A percentile compares a stretch with the other conserved stretches of the same genome.
phyloP scores from a whole-genome alignment of 2,797 vertebrate species.

The Acanthiza pusilla region DNA sequence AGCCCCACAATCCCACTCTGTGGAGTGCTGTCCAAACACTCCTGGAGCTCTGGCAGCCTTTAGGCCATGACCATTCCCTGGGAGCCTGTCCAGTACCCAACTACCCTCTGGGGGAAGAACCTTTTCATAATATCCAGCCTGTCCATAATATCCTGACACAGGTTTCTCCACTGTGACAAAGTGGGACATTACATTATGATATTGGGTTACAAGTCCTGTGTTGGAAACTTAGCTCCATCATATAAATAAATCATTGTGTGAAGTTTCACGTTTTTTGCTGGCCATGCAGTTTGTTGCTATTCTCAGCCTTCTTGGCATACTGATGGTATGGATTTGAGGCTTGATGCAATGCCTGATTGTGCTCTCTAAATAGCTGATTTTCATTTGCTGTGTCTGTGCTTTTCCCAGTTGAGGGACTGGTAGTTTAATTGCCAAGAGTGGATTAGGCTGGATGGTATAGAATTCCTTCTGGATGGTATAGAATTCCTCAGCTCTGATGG shows the following conservation, averaged over 20 bases:
- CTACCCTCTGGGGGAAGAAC: background rate
- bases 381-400: background rate
- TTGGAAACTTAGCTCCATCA: background rate
- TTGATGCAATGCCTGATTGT: background rate
- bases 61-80: fast-evolving
- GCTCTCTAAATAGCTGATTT: background rate
- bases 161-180: background rate
- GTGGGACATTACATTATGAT: background rate
- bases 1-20: background rate
- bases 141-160: background rate
- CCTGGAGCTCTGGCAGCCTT: background rate
- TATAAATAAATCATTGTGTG: background rate
- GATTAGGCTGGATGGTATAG: background rate
- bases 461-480: background rate
- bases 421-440: background rate
- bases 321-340: background rate
- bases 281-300: background rate
- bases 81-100: background rate
- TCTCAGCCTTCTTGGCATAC: background rate
- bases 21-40: background rate
- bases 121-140: background rate
- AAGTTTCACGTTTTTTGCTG: background rate
- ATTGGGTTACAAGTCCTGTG: background rate
- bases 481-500: background rate
- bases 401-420: background rate